Evolutionary conservation across 2,113 vertebrate genomes (phyloP).

Genomic region (Poeciliopsis prolifica): DNA sequence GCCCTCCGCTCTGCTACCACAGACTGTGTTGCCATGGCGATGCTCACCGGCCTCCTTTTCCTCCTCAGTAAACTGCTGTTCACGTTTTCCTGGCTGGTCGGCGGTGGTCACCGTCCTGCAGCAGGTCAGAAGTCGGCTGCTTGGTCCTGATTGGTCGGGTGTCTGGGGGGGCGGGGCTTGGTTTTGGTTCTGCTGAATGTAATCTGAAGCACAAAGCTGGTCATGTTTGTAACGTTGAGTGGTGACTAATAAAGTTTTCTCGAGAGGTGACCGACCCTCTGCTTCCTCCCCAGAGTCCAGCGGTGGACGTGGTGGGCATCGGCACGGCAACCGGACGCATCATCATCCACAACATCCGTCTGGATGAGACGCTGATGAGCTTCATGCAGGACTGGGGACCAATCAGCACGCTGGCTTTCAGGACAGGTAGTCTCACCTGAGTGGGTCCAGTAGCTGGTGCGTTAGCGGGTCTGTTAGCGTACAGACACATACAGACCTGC

Average conservation of each 20-base stretch:
- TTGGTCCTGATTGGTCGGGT: not conserved
- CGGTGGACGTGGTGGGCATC: constrained; percentile 90
- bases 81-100: constrained; percentile 89
- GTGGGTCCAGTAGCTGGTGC: not conserved
- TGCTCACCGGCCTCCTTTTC: not conserved
- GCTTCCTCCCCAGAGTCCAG: constrained; percentile 84
- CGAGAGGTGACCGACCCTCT: too few relatives aligned
- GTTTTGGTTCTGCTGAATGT: too few relatives aligned
- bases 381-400: constrained; percentile 98
- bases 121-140: constrained; percentile 54
- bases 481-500: too few relatives aligned
- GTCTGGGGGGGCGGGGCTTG: too few relatives aligned
- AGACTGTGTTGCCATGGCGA: not conserved
- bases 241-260: too few relatives aligned
- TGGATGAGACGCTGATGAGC: constrained; percentile 92
- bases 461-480: too few relatives aligned
- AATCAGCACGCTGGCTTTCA: constrained; percentile 90
- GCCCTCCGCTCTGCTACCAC: too few relatives aligned
- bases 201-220: too few relatives aligned
- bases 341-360: constrained; percentile 92
- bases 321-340: constrained; percentile 89
- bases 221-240: too few relatives aligned
- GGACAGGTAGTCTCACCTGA: constrained; percentile 83
- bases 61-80: constrained; percentile 87
- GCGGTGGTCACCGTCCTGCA: constrained; percentile 82